phyloP scores from a whole-genome alignment of 2,797 vertebrate species.

The Microctenopoma steveboyesi region DNA sequence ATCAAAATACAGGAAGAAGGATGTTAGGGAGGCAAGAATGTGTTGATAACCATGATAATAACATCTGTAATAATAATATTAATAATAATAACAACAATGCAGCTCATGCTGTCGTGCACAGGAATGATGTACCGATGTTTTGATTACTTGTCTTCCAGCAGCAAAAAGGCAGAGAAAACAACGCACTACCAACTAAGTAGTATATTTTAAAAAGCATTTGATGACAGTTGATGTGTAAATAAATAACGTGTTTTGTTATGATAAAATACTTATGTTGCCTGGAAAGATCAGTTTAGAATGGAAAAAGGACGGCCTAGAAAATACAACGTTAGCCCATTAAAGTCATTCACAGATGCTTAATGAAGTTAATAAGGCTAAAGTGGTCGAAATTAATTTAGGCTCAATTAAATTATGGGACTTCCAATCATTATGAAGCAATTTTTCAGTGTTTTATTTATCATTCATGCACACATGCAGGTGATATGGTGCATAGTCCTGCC shows the following conservation, averaged over 20 bases:
- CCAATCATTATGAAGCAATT: not conserved
- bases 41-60: constrained; percentile 44
- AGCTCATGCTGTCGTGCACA: constrained; percentile 27
- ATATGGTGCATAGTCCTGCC: too few relatives aligned
- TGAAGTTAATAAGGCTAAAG: too few relatives aligned
- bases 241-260: not conserved
- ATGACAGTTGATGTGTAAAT: not conserved
- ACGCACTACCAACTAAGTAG: not conserved
- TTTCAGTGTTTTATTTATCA: too few relatives aligned
- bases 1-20: constrained; percentile 43
- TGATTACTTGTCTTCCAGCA: constrained; percentile 9
- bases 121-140: constrained; percentile 13
- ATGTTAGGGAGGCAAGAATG: constrained; percentile 26
- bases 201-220: constrained; percentile 4
- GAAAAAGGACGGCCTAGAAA: not conserved
- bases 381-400: not conserved
- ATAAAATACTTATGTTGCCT: not conserved
- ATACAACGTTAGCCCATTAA: not conserved
- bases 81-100: not conserved
- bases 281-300: not conserved
- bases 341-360: not conserved
- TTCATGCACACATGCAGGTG: not conserved
- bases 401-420: not conserved
- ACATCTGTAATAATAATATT: not conserved
- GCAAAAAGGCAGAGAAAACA: constrained; percentile 7